Base-by-base conservation (phyloP, 2,888 invertebrate species). In the Molanna angustata region DNA sequence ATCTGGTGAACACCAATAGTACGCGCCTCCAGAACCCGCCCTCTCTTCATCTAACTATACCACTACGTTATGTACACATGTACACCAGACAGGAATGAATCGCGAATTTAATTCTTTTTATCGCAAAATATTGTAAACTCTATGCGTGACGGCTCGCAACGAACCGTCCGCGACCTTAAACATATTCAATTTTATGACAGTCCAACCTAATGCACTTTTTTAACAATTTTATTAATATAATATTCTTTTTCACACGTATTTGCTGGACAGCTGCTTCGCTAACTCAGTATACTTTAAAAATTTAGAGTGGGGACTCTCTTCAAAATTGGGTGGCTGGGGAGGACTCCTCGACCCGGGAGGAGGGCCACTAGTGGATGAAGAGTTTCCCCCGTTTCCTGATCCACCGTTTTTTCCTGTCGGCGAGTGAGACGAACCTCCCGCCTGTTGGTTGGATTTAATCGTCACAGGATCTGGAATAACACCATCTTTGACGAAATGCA, bases 251-350 rank as follows among this genome's bases (percentile, higher is more conserved):
- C 88, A 92, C 82, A 90, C 90, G 80, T 94, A 94, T 80, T 95
- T 95, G 78, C 94, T 94, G 70, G 95, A 95, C 72, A 97, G 80
- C 79, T 97, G 96, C 77, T 96, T 96, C 67, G 97, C 97, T 76
- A 97, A 85, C 79, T 97, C 95, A 69, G 95, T 95, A 78, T 97
- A 97, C 80, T 96, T 96, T 64, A 95, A 86, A 81, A 96, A 96
- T 80, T 96, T 97, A 64, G 96, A 94, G 76, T 94, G 94, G 44
- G 94, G 92, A 69, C 91, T 93, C 73, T 94, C 94, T 66, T 93
- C 93, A 67, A 86, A 88, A 22, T 82, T 71, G 70, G 80, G 70
- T 68, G 82, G 69, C 62, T 67, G 70, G 50, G 74, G 74, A 57
- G 83, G 80, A 61, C 80, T 80, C 58, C 79, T 76, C 49, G 80